Conservation (phyloP, 2,113 vertebrate genomes). For the Bagarius yarrelli region DNA sequence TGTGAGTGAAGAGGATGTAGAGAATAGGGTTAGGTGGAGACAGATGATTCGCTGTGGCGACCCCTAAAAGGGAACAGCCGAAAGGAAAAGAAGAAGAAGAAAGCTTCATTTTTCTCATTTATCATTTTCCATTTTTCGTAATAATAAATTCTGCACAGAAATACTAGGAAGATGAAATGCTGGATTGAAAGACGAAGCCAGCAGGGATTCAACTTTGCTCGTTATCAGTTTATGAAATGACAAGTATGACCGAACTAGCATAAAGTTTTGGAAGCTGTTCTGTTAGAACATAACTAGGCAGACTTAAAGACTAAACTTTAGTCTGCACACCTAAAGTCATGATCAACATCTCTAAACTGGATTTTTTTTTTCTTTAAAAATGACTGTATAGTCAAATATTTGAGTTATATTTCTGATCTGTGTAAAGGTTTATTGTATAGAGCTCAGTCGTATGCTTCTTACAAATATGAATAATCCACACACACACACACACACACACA, state of each 20-base stretch:
- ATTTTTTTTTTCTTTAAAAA: no score
- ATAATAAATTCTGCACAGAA: not conserved
- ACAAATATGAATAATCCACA: conserved; percentile 10
- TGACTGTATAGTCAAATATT: no score
- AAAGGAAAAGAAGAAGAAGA: no score
- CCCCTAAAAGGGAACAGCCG: no score
- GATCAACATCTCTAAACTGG: no score
- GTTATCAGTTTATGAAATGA: not conserved
- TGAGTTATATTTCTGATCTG: no score
- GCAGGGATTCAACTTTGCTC: not conserved
- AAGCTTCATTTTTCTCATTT: not conserved
- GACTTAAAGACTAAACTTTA: no score
- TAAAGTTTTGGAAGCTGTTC: not conserved
- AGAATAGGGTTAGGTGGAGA: no score
- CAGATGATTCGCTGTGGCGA: no score
- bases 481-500: not conserved
- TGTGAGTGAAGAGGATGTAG: no score
- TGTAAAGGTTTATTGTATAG: not conserved
- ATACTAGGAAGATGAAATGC: not conserved
- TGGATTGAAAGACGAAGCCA: not conserved
- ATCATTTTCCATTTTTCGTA: not conserved
- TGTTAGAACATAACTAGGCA: not conserved
- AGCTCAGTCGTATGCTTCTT: conserved; percentile 14
- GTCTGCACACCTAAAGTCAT: no score
- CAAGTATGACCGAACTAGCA: not conserved